Evolutionary conservation across 2,888 invertebrate species (phyloP), one percentile per base, ranked within the genome.

Genomic region (Elmis aenea): DNA sequence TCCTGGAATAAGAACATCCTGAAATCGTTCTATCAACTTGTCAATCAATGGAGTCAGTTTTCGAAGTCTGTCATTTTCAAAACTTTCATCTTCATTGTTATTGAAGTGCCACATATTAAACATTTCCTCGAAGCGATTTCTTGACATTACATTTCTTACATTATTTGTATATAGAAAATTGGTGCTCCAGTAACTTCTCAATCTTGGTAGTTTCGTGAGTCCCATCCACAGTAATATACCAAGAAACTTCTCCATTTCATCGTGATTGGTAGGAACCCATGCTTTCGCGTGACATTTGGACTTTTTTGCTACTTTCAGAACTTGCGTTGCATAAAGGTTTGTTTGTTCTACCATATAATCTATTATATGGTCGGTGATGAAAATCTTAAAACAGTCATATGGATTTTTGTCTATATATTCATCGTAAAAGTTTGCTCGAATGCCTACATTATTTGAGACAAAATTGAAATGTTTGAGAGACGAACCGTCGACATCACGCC

Each of bases 1-100:
- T 39, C 44, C 46, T 21, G 54, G 51, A 13, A 31, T 33, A 38
- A 42, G 44, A 20, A 42, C 36, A 25, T 39, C 29, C 30, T 52
- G 32, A 37, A 45, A 51, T 28, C 36, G 48, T 25, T 44, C 23
- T 5, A 36, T 25, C 13, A 44, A 24, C 18, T 15, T 22, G 21
- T 40, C 21, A 20, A 35, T 28, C 5, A 38, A 27, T 21, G 32
- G 41, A 18, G 16, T 27, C 8, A 45, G 30, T 42, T 46, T 38
- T 16, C 13, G 30, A 3, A 38, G 11, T 6, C 23, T 20, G 8
- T 29, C 29, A 24, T 36, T 20, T 15, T 8, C 9, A 8, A 10
- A n/a, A 29, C 12, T 14, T 6, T 20, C 12, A 14, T 8, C 26
- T 22, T 15, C 24, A 10, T 27, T 38, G 14, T 38, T 13, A 15